Conservation (phyloP, 2,113 vertebrate genomes). For the Polypterus senegalus region DNA sequence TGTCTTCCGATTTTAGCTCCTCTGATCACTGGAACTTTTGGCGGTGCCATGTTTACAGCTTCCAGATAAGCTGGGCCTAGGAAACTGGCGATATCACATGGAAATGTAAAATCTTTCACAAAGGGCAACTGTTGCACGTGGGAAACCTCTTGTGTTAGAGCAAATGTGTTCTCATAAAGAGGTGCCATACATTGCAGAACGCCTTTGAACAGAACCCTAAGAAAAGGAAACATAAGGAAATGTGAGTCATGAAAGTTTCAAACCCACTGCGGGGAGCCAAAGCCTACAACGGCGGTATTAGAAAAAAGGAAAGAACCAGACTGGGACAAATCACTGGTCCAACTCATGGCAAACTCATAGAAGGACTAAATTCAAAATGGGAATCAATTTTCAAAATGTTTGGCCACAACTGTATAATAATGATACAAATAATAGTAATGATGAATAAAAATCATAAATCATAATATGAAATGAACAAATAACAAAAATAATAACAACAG, state of each 20-base stretch:
- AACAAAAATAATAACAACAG: too few relatives aligned
- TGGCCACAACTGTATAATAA: too few relatives aligned
- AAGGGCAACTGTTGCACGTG: conserved; percentile 5
- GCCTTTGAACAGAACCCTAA: conserved; percentile 5
- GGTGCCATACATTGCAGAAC: neutral
- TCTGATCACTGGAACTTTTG: neutral
- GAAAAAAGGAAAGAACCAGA: neutral
- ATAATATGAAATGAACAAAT: too few relatives aligned
- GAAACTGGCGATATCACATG: neutral
- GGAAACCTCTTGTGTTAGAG: neutral
- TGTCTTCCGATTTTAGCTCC: neutral
- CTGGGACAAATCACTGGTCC: too few relatives aligned
- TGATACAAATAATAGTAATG: too few relatives aligned
- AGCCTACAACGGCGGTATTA: neutral
- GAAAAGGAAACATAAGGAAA: neutral
- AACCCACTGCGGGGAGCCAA: neutral
- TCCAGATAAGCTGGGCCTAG: conserved; percentile 1
- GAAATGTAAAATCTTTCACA: conserved; percentile 7
- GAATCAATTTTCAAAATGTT: too few relatives aligned
- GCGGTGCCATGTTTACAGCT: neutral
- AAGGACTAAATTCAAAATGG: too few relatives aligned
- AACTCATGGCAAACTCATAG: too few relatives aligned
- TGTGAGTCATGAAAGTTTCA: neutral
- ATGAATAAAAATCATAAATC: too few relatives aligned
- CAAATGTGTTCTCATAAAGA: conserved; percentile 2